A percentile compares a stretch with the other conserved stretches of the same genome.
These are phyloP conservation scores for Cepphus grylle DNA, from an alignment of 2,113 vertebrate genomes.

Conservation along the genomic window DNA sequence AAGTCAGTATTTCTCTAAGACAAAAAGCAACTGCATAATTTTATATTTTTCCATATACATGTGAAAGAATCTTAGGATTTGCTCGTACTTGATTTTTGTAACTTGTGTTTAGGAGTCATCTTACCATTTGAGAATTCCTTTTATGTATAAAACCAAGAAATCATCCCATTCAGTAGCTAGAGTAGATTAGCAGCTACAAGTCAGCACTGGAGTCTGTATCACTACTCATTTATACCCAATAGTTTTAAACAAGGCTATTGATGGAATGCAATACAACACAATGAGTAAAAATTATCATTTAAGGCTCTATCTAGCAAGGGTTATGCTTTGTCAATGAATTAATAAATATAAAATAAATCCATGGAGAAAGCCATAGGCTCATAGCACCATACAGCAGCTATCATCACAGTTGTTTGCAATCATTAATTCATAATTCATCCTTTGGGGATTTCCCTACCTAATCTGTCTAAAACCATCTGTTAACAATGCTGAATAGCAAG, in stretches of 20 bases:
- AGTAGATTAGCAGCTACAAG: neutral
- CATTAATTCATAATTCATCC: conserved; percentile 43
- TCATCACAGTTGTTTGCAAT: conserved; percentile 44
- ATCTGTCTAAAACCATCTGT: conserved; percentile 59
- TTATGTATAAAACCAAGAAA: neutral
- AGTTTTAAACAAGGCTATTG: neutral
- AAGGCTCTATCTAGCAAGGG: neutral
- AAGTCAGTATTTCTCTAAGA: neutral
- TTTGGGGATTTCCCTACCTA: conserved; percentile 17
- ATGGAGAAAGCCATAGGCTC: neutral
- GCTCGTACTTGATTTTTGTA: neutral
- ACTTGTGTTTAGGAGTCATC: neutral
- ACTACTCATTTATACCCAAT: neutral
- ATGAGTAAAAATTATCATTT: neutral
- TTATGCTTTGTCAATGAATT: neutral
- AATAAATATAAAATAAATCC: neutral
- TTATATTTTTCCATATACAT: neutral
- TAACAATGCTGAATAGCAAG: conserved; percentile 42
- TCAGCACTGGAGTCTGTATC: neutral
- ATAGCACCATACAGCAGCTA: neutral
- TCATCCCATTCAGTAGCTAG: neutral
- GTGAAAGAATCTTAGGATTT: neutral
- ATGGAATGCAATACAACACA: neutral
- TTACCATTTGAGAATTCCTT: neutral
- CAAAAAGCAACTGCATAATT: neutral